phyloP scores from a whole-genome alignment of 1,140 invertebrate species.

The Anthonomus grandis region DNA sequence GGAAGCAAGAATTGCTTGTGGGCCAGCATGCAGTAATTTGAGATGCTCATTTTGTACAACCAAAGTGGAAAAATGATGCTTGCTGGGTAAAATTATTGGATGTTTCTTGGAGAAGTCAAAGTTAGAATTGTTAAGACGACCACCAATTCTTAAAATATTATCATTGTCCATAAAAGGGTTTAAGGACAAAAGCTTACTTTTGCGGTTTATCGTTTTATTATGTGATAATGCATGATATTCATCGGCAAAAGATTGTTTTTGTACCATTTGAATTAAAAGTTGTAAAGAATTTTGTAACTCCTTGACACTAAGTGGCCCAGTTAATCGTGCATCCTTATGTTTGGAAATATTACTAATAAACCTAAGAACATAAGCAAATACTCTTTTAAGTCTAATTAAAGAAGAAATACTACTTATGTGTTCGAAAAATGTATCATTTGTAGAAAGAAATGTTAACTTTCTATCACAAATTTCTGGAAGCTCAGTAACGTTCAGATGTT shows the following conservation, averaged over 20 bases:
- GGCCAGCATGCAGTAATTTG: conserved; percentile 31
- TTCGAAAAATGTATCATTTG: not conserved
- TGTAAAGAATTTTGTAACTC: conserved; percentile 6
- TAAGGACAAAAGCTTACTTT: conserved; percentile 12
- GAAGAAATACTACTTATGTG: conserved; percentile 4
- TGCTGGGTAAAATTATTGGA: conserved; percentile 35
- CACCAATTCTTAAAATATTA: conserved; percentile 32
- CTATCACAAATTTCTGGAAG: conserved; percentile 1
- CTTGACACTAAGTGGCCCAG: not conserved
- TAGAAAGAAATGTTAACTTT: not conserved
- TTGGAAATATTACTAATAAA: conserved; percentile 17
- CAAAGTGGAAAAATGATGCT: conserved; percentile 26
- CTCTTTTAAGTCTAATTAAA: conserved; percentile 9
- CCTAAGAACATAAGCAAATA: conserved; percentile 2
- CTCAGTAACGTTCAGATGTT: not conserved
- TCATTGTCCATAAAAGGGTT: conserved; percentile 32
- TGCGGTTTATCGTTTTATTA: conserved; percentile 3
- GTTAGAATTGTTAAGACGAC: conserved; percentile 30
- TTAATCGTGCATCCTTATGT: not conserved
- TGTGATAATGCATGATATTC: conserved; percentile 11
- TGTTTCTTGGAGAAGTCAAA: conserved; percentile 29
- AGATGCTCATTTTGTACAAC: conserved; percentile 32
- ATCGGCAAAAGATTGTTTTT: conserved; percentile 10
- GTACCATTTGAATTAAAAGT: conserved; percentile 3
- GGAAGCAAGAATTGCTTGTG: conserved; percentile 22